Conservation (phyloP, 2,797 vertebrate species). For the Sorex maritimensis region DNA sequence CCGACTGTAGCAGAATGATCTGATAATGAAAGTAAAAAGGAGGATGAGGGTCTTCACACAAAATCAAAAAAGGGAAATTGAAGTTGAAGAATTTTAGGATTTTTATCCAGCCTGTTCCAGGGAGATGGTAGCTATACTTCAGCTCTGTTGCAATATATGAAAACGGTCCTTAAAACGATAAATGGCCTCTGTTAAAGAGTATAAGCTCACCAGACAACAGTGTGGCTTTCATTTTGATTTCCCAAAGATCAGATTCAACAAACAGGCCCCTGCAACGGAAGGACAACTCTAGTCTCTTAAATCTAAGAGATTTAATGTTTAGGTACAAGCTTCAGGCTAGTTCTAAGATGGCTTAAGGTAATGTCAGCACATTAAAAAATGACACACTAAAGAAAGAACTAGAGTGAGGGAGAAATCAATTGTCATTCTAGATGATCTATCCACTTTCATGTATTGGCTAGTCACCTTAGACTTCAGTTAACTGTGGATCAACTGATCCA, state of each 20-base stretch:
- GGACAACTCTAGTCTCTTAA: background rate
- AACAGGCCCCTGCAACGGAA: background rate
- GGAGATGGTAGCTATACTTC: conserved; percentile 2
- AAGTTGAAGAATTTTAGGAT: background rate
- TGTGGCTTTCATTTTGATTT: conserved; percentile 59
- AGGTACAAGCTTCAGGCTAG: background rate
- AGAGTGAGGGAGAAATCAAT: conserved; percentile 41
- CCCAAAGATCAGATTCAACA: background rate
- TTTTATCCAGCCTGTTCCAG: conserved; percentile 38
- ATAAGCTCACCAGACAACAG: background rate
- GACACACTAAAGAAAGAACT: conserved; percentile 33
- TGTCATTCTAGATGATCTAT: conserved; percentile 38
- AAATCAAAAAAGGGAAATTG: background rate
- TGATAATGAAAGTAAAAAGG: conserved; percentile 32
- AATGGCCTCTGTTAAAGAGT: conserved; percentile 26
- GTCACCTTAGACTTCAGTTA: background rate
- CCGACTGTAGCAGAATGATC: background rate
- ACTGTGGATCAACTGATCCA: conserved; percentile 48
- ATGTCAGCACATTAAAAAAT: background rate
- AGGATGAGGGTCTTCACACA: background rate
- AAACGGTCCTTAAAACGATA: background rate
- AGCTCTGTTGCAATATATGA: background rate
- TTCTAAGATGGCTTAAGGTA: conserved; percentile 22
- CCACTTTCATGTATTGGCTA: background rate
- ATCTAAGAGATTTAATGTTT: conserved; percentile 12